A percentile compares a stretch with the other conserved stretches of the same genome.
Evolutionary conservation across 1,140 invertebrate species (phyloP).

Genomic region (Sitophilus oryzae): DNA sequence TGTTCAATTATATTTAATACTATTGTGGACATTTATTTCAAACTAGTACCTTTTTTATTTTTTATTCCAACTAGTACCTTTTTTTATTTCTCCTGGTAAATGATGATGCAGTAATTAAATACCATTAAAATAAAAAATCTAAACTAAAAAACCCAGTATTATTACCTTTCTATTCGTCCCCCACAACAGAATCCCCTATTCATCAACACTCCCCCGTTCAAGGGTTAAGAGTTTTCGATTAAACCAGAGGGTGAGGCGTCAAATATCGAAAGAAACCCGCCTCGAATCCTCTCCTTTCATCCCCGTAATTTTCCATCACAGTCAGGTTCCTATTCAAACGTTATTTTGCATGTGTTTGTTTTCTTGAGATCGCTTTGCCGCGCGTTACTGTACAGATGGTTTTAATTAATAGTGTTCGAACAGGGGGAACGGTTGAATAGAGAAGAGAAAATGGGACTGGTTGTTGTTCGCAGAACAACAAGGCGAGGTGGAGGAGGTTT

Average conservation of each 20-base stretch:
- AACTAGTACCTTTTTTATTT: too few relatives aligned
- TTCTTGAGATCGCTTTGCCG: constrained; percentile 25
- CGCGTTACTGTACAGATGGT: constrained; percentile 20
- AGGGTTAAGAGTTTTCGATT: not conserved
- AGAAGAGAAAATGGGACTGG: too few relatives aligned
- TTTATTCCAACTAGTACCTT: too few relatives aligned
- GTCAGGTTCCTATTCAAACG: constrained; percentile 25
- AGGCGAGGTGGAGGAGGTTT: not conserved
- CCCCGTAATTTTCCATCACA: constrained; percentile 9
- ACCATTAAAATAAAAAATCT: too few relatives aligned
- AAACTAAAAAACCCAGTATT: too few relatives aligned
- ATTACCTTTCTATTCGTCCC: too few relatives aligned
- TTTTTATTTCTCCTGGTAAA: too few relatives aligned
- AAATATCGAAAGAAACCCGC: constrained; percentile 22
- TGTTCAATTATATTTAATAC: too few relatives aligned
- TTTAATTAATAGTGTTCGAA: constrained; percentile 20
- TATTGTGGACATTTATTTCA: too few relatives aligned
- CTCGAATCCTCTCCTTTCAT: constrained; percentile 6
- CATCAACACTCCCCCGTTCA: not conserved
- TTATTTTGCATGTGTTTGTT: constrained; percentile 30
- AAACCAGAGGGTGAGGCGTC: constrained; percentile 19
- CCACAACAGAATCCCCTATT: not conserved
- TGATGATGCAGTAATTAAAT: too few relatives aligned
- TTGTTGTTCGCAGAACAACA: too few relatives aligned
- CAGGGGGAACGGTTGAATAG: not conserved